Conservation (phyloP, 2,888 invertebrate species). For the Fissipunctia ypsillon region DNA sequence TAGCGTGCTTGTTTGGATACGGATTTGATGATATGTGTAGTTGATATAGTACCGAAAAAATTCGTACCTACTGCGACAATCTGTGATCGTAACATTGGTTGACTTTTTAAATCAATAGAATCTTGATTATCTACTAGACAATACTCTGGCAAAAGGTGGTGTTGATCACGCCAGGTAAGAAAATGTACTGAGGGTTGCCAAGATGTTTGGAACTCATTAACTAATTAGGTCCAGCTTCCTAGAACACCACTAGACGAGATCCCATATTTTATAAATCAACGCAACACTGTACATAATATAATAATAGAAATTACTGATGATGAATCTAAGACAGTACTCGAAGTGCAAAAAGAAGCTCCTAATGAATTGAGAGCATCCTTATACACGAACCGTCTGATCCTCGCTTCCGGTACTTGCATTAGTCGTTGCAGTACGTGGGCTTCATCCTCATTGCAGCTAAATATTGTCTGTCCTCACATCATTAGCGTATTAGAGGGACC, state of each 20-base stretch:
- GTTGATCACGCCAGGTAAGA: constrained; percentile 16
- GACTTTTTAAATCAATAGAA: constrained; percentile 1
- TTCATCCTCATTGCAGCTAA: constrained; percentile 84
- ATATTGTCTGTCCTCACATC: constrained; percentile 61
- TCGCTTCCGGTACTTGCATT: constrained; percentile 74
- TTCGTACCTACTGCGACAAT: background rate
- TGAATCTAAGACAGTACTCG: background rate
- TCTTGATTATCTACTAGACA: background rate
- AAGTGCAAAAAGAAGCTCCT: constrained; percentile 42
- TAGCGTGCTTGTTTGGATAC: constrained; percentile 46
- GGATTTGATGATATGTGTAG: constrained; percentile 25
- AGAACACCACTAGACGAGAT: background rate
- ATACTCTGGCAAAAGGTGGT: background rate
- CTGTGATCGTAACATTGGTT: background rate
- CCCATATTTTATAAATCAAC: constrained; percentile 22
- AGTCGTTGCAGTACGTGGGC: constrained; percentile 74
- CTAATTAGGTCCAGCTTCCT: constrained; percentile 14
- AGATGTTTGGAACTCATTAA: constrained; percentile 12
- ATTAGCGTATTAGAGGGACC: constrained; percentile 58
- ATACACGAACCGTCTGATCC: constrained; percentile 71
- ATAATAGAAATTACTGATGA: constrained; percentile 5
- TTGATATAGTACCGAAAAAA: constrained; percentile 10
- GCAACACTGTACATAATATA: constrained; percentile 1
- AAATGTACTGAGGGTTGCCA: constrained; percentile 26
- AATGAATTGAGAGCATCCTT: constrained; percentile 63